These are phyloP conservation scores for Menura novaehollandiae DNA, from an alignment of 2,113 vertebrate species.

Conservation along the genomic window DNA sequence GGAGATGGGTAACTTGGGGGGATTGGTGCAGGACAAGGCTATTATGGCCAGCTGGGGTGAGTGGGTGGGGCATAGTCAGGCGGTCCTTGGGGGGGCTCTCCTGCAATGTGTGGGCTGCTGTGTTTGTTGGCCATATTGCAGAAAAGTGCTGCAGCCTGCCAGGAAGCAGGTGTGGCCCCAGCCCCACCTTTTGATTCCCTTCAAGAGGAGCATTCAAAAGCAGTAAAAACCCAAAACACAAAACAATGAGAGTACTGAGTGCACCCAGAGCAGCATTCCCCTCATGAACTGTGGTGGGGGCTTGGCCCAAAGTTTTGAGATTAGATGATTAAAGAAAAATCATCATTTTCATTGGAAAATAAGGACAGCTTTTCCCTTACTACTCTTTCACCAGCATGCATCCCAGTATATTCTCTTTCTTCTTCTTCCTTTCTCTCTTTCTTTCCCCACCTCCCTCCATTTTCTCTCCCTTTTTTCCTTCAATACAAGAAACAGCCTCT, in stretches of 20 bases:
- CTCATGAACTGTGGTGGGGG: not conserved
- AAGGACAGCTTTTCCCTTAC: not conserved
- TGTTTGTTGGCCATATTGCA: not conserved
- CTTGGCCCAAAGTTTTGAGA: not conserved
- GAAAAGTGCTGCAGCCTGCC: not conserved
- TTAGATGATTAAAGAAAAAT: not conserved
- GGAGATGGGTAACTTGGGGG: not conserved
- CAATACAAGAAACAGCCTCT: not conserved
- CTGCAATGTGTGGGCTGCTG: not conserved
- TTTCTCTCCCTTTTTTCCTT: not conserved
- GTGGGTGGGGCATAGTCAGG: not conserved
- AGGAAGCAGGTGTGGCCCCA: conserved; percentile 26
- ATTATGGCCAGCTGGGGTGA: rapidly evolving
- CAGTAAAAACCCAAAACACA: conserved; percentile 29
- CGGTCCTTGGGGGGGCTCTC: not conserved
- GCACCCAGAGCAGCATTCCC: not conserved
- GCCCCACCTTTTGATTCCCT: not conserved
- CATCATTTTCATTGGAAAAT: not conserved
- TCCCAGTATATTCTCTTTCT: not conserved
- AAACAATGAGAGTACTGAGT: not conserved
- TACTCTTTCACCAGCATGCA: not conserved
- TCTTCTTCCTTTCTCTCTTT: not conserved
- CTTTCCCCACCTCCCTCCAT: not conserved
- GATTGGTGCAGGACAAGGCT: not conserved
- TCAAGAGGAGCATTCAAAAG: conserved; percentile 14